Conservation (phyloP, 2,113 vertebrate genomes). For the Calyptomena viridis region DNA sequence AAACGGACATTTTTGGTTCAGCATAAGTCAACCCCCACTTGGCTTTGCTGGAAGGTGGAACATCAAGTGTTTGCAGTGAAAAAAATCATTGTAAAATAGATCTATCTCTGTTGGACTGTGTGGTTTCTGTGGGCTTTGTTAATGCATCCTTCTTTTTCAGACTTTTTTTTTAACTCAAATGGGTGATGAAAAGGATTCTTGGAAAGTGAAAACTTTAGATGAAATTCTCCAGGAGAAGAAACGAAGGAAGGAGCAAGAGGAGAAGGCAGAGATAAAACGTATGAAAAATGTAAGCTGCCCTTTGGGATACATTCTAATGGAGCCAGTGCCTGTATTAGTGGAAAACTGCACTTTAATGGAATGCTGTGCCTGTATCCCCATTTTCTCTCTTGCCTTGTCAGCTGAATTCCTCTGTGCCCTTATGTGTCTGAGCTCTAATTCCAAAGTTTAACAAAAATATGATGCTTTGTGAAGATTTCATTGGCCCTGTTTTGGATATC, state of each 20-base stretch:
- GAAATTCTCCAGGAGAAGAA: slow-evolving; percentile 98
- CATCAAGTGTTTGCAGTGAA: accelerated
- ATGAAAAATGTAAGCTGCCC: slow-evolving; percentile 86
- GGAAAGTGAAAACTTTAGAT: slow-evolving; percentile 99
- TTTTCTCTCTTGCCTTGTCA: neutral
- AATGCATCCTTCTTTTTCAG: slow-evolving; percentile 45
- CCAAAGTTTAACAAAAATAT: neutral
- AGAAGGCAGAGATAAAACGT: slow-evolving; percentile 88
- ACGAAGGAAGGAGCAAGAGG: slow-evolving; percentile 93
- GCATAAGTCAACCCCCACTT: accelerated
- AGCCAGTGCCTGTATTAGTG: neutral
- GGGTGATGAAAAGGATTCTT: slow-evolving; percentile 99
- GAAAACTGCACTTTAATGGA: neutral
- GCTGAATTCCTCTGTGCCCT: neutral
- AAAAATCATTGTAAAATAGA: accelerated
- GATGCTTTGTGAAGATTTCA: neutral
- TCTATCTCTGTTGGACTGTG: accelerated
- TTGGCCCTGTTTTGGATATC: accelerated
- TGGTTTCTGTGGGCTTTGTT: neutral
- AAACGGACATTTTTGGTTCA: neutral
- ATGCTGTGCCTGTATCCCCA: neutral
- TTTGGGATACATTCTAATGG: neutral
- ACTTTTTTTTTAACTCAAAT: slow-evolving; percentile 81
- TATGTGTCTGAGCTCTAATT: neutral
- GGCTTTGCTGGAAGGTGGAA: accelerated